Evolutionary conservation across 2,888 invertebrate genomes (phyloP), one percentile per base, ranked within the genome.

Genomic region (Tolmerus cingulatus): DNA sequence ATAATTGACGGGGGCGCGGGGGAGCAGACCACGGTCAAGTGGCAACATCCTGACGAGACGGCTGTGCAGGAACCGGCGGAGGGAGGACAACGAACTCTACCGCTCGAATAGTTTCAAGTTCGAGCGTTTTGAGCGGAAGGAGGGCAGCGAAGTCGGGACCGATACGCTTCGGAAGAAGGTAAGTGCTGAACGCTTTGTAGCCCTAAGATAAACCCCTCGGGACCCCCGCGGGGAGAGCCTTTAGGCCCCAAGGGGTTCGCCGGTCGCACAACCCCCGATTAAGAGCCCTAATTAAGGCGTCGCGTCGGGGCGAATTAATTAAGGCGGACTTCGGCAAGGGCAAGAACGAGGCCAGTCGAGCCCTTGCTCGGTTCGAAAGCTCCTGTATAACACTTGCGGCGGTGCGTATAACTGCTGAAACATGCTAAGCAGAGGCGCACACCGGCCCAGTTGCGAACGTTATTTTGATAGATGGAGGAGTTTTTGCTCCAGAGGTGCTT

Each of bases 21-120:
- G n/a, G 40, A 19, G n/a, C 74, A 92, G 92, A 14, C 92, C 92
- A 57, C 92, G 92, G 5, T 89, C 92, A 57, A 91, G 92, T 85
- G 92, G 92, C 51, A 93, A 93, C 87, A 92, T 93, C 86, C 93
- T 97, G 89, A 95, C 96, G 4, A 94, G 96, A 87, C 94, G 96
- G 77, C 94, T 97, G 90, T 96, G 96, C 92, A 95, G 96, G 89
- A 95, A 95, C 89, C 94, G 95, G 87, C 94, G 96, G 87, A 93
- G 95, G 16, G 95, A 95, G 89, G 97, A 97, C 94, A 97, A 97
- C 94, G 96, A 97, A 93, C 94, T 97, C 87, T 97, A 97, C 91
- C 95, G 97, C 90, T 97, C 97, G 89, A 97, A 97, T 92, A 97
- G 97, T 93, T 97, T 97, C 94, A 97, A 97, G 93, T 97, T 97